Evolutionary conservation across 2,113 vertebrate genomes (phyloP).

Genomic region (Jacana jacana): DNA sequence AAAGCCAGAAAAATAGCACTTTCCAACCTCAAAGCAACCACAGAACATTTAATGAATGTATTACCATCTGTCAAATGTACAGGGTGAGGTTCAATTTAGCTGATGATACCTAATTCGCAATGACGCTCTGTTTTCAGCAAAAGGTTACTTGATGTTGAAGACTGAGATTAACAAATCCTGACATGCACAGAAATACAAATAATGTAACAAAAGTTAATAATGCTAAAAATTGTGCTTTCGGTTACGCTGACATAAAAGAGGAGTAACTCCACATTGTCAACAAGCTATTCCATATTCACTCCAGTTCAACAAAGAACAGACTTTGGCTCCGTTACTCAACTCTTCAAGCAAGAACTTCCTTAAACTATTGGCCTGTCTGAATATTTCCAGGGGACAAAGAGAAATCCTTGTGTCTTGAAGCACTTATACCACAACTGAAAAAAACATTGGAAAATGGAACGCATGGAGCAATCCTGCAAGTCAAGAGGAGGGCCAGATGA

Average conservation of each 20-base stretch:
- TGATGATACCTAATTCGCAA: conserved; percentile 63
- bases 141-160: conserved; percentile 53
- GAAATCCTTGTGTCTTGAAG: conserved; percentile 31
- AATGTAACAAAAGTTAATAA: conserved; percentile 50
- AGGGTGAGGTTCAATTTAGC: conserved; percentile 58
- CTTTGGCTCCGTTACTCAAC: conserved; percentile 12
- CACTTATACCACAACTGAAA: background rate
- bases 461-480: background rate
- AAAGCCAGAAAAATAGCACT: conserved; percentile 65
- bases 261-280: conserved; percentile 28
- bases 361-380: conserved; percentile 20
- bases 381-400: conserved; percentile 21
- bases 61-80: conserved; percentile 60
- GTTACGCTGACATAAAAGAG: conserved; percentile 27
- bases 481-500: background rate
- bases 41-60: conserved; percentile 63
- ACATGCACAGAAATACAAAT: conserved; percentile 60
- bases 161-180: conserved; percentile 59
- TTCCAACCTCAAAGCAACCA: conserved; percentile 65
- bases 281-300: conserved; percentile 39
- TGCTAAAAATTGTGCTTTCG: background rate
- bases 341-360: conserved; percentile 48
- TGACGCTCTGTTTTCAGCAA: conserved; percentile 47
- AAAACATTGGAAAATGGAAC: conserved; percentile 30
- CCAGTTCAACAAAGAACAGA: conserved; percentile 33